These are phyloP conservation scores for Dolichopus griseipennis DNA, from an alignment of 2,888 invertebrate species.

Conservation along the genomic window DNA sequence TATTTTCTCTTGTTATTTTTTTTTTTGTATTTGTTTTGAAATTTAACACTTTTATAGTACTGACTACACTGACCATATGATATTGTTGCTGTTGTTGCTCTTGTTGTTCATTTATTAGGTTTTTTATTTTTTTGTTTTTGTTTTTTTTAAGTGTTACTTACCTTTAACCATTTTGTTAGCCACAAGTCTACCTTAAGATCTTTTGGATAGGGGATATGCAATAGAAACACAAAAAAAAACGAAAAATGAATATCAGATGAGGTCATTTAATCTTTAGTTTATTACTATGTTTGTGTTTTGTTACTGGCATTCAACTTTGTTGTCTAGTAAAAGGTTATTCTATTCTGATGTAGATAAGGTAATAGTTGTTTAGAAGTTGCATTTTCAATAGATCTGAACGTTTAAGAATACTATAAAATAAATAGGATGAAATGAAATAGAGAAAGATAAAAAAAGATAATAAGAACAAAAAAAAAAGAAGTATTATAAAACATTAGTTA, in stretches of 20 bases:
- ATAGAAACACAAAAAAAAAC: background rate
- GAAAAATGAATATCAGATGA: constrained; percentile 1
- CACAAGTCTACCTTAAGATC: background rate
- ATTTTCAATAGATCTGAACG: background rate
- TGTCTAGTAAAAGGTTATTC: background rate
- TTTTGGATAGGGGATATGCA: no score
- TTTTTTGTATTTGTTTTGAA: background rate
- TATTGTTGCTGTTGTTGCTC: background rate
- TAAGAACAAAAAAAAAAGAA: background rate
- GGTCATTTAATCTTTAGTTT: background rate
- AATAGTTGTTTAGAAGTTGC: background rate
- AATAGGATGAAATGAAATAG: no score
- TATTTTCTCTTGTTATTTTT: background rate
- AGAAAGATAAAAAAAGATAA: background rate
- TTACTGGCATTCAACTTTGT: background rate
- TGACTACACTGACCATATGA: background rate
- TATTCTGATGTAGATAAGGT: background rate
- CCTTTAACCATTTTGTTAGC: background rate
- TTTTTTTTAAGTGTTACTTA: background rate
- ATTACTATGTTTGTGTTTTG: background rate
- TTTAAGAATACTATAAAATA: no score
- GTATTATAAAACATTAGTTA: background rate
- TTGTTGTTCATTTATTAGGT: background rate
- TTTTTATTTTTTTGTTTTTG: background rate
- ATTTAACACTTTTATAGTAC: background rate